Evolutionary conservation across 64 coral and sea anemone species (phyloP).

Genomic region (Montipora foliosa): DNA sequence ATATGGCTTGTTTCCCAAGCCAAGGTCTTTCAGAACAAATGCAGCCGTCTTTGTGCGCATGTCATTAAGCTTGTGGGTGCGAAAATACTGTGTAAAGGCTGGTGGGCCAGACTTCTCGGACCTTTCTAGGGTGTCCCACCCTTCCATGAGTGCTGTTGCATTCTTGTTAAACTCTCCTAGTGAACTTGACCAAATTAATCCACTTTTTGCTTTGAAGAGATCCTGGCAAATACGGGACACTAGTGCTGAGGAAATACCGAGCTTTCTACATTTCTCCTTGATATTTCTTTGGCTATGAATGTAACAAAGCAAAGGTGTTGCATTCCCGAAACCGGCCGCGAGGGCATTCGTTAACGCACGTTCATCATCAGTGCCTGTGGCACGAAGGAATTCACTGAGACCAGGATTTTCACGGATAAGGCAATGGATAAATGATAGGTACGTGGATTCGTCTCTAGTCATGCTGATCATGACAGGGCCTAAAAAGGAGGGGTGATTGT

Average conservation of each 20-base stretch:
- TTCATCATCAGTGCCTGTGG: constrained; percentile 57
- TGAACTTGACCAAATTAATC: too few relatives aligned
- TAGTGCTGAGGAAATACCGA: not conserved
- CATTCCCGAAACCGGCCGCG: constrained; percentile 30
- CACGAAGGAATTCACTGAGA: constrained; percentile 29
- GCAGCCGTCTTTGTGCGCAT: too few relatives aligned
- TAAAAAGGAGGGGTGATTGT: constrained; percentile 22
- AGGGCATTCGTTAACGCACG: constrained; percentile 32
- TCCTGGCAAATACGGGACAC: not conserved
- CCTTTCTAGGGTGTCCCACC: not conserved
- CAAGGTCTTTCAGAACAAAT: too few relatives aligned
- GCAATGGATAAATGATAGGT: constrained; percentile 62
- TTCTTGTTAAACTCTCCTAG: too few relatives aligned
- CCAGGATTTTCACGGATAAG: constrained; percentile 32
- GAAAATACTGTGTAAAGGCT: not conserved
- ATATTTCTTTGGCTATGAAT: constrained; percentile 64
- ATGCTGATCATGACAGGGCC: constrained; percentile 72
- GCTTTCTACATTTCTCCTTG: constrained; percentile 5
- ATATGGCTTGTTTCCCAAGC: too few relatives aligned
- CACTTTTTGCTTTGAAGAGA: too few relatives aligned
- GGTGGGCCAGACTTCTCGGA: not conserved
- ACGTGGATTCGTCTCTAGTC: constrained; percentile 30
- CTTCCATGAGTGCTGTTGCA: too few relatives aligned
- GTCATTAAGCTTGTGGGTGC: too few relatives aligned
- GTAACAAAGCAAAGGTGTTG: constrained; percentile 56